Evolutionary conservation across 2,797 vertebrate genomes (phyloP).

Genomic region (Acanthiza pusilla): DNA sequence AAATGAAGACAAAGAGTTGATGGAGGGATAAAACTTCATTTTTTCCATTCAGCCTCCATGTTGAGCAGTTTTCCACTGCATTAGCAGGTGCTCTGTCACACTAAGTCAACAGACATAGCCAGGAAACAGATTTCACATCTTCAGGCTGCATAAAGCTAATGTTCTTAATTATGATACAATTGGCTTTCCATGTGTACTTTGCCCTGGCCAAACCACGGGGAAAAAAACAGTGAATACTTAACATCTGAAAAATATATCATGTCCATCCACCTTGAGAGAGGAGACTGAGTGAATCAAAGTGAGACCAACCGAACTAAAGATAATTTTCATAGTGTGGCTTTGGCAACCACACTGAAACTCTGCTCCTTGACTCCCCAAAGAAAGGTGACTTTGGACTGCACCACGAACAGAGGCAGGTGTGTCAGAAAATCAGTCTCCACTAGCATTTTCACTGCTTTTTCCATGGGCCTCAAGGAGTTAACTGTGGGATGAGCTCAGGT

Average conservation of each 20-base stretch:
- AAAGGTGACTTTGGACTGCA: not conserved
- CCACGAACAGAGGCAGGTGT: not conserved
- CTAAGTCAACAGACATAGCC: constrained; percentile 25
- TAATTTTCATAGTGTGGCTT: rapidly evolving
- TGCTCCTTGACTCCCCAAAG: not conserved
- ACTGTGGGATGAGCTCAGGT: not conserved
- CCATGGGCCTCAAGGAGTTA: not conserved
- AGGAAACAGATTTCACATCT: constrained; percentile 40
- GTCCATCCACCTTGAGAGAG: not conserved
- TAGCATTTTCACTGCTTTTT: not conserved
- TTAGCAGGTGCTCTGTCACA: not conserved
- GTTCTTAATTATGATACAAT: not conserved
- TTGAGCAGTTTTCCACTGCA: not conserved
- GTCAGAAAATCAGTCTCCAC: not conserved
- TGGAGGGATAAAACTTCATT: not conserved
- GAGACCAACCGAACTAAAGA: not conserved
- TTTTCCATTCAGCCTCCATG: not conserved
- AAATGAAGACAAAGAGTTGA: not conserved
- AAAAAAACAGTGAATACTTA: not conserved
- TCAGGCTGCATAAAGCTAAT: not conserved
- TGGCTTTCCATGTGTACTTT: not conserved
- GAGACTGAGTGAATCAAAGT: not conserved
- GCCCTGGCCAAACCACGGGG: not conserved
- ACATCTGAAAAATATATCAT: not conserved
- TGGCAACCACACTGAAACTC: not conserved